Evolutionary conservation across 2,113 vertebrate species (phyloP).

Genomic region (Nestor notabilis): DNA sequence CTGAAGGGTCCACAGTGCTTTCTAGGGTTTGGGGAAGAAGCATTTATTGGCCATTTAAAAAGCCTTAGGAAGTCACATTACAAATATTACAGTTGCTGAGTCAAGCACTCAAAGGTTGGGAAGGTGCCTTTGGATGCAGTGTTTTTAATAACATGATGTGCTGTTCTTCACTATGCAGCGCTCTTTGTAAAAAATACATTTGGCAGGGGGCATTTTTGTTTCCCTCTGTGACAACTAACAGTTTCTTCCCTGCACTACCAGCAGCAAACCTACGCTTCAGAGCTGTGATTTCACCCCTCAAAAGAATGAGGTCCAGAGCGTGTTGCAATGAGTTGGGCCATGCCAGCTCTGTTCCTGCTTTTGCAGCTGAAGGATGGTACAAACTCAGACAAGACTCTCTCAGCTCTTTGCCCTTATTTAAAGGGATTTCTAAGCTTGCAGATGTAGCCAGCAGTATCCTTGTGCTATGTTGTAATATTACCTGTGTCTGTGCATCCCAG

Average conservation of each 20-base stretch:
- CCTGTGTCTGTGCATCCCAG: neutral
- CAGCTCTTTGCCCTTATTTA: neutral
- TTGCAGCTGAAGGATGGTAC: neutral
- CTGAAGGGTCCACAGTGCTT: neutral
- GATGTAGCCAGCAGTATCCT: neutral
- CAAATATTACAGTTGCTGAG: neutral
- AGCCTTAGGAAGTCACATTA: neutral
- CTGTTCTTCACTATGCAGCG: neutral
- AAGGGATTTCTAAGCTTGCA: neutral
- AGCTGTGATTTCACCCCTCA: neutral
- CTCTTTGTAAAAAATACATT: neutral
- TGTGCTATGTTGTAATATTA: neutral
- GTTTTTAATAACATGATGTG: neutral
- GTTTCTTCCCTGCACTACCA: neutral
- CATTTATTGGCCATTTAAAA: neutral
- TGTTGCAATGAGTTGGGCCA: neutral
- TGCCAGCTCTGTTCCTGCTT: neutral
- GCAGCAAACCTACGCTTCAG: neutral
- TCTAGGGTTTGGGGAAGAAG: neutral
- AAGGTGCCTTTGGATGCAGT: neutral
- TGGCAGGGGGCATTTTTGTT: neutral
- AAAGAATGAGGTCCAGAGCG: neutral
- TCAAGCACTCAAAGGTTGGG: neutral
- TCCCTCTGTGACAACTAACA: neutral
- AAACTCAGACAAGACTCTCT: neutral